A percentile compares a stretch with the other conserved stretches of the same genome.
phyloP scores from a whole-genome alignment of 2,797 vertebrate genomes.

The Neostethus bicornis region DNA sequence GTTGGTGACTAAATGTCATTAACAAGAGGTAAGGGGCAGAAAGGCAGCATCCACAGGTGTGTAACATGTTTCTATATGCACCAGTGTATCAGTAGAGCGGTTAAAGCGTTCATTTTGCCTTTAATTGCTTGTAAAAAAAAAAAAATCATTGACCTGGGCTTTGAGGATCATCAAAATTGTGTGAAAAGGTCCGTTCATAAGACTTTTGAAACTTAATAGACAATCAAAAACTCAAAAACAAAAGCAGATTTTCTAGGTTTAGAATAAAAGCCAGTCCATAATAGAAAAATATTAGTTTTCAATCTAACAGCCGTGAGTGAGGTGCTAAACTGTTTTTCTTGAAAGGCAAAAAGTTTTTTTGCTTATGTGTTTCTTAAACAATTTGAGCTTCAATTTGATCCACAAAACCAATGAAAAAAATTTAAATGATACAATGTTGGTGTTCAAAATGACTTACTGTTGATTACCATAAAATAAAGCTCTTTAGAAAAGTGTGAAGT shows the following conservation, averaged over 20 bases:
- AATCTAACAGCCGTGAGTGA: background rate
- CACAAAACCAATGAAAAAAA: too few species aligned
- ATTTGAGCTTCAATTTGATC: too few species aligned
- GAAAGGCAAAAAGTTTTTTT: background rate
- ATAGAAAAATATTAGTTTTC: too few species aligned
- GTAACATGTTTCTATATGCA: slow-evolving; percentile 40
- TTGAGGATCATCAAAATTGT: background rate
- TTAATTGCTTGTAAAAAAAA: background rate
- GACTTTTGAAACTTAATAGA: too few species aligned
- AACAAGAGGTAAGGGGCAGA: slow-evolving; percentile 11
- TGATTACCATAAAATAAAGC: too few species aligned
- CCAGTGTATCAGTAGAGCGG: slow-evolving; percentile 15
- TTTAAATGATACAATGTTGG: too few species aligned
- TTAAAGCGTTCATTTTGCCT: too few species aligned
- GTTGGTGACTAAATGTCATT: slow-evolving; percentile 40
- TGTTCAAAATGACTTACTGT: too few species aligned
- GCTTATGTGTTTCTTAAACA: background rate
- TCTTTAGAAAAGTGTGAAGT: too few species aligned
- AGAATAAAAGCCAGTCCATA: too few species aligned
- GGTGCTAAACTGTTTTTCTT: background rate
- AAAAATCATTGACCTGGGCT: background rate
- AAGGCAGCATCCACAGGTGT: background rate
- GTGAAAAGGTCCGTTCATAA: background rate
- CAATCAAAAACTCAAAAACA: too few species aligned
- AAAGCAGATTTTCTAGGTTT: too few species aligned